Evolutionary conservation across 2,113 vertebrate genomes (phyloP), one percentile per base, ranked within the genome.

Genomic region (Erpornis zantholeuca): DNA sequence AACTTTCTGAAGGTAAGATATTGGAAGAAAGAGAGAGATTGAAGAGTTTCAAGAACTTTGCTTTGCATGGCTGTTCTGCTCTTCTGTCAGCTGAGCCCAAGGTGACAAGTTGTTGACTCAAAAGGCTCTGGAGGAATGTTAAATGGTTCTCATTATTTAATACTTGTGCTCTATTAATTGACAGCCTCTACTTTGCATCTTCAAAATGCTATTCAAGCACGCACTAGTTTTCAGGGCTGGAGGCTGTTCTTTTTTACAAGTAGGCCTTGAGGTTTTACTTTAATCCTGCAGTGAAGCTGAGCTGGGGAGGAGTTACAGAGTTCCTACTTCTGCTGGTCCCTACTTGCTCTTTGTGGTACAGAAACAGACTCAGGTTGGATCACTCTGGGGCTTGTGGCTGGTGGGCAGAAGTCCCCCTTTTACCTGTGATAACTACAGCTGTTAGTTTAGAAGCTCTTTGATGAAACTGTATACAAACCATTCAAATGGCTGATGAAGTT

Each of bases 81-180:
- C 25, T 40, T 70, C 50, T 59, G 79, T 77, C 79, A 90, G 68
- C 54, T 36, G 47, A 88, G 63, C 50, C 49, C 38, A 88, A 50
- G 68, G 92, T 95, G 94, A 86, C 86, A 86, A 70, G 92, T 19
- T 90, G 84, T 82, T 93, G 75, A 80, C 52, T 92, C 85, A 66
- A 25, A 95, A 82, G 56, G 33, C 71, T 93, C 71, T 81, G 79
- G 82, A 60, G 92, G 76, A 96, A 94, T 83, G 87, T 80, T 96
- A 94, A 95, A 86, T 80, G 78, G 85, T 93, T 94, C 59, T 63
- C 18, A 8, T 93, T 94, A 82, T 90, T 96, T 94, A 92, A 93
- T 93, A 78, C 76, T 81, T 82, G 66, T 0, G 1, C 54, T 77
- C 38, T 60, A 14, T 83, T 93, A 93, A 82, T 68, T 86, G 90